Conservation (phyloP, 2,888 invertebrate genomes). For the Tetranychus piercei region DNA sequence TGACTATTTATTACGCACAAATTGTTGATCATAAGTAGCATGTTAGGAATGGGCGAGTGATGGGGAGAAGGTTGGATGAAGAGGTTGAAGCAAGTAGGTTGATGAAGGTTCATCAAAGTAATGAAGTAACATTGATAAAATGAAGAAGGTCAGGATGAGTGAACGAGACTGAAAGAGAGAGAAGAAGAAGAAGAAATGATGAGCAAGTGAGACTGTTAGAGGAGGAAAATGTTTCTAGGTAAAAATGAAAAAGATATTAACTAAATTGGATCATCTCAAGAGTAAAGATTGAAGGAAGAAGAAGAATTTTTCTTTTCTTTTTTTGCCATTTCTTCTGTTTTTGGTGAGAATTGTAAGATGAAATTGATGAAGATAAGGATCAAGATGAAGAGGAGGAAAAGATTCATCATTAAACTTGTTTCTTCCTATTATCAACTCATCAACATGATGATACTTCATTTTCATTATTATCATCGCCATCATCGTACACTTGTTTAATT, state of each 20-base stretch:
- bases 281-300: neutral
- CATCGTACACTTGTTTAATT: too few species aligned
- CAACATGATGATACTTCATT: too few species aligned
- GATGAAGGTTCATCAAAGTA: neutral
- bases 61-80: too few species aligned
- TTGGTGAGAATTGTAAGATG: neutral
- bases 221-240: neutral
- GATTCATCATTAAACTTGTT: neutral
- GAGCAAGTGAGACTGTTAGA: too few species aligned
- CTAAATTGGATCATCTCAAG: constrained; percentile 1
- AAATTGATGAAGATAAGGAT: neutral
- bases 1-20: too few species aligned
- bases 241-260: neutral
- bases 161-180: neutral
- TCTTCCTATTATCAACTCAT: too few species aligned
- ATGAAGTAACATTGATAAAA: neutral
- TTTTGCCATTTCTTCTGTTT: too few species aligned
- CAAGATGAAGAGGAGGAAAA: neutral
- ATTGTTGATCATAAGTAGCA: too few species aligned
- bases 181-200: neutral
- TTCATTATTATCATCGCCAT: too few species aligned
- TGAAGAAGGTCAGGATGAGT: neutral
- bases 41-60: too few species aligned
- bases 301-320: neutral
- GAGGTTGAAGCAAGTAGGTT: neutral